These are phyloP conservation scores for Exocentrus adspersus DNA, from an alignment of 2,888 invertebrate species.

Conservation along the genomic window DNA sequence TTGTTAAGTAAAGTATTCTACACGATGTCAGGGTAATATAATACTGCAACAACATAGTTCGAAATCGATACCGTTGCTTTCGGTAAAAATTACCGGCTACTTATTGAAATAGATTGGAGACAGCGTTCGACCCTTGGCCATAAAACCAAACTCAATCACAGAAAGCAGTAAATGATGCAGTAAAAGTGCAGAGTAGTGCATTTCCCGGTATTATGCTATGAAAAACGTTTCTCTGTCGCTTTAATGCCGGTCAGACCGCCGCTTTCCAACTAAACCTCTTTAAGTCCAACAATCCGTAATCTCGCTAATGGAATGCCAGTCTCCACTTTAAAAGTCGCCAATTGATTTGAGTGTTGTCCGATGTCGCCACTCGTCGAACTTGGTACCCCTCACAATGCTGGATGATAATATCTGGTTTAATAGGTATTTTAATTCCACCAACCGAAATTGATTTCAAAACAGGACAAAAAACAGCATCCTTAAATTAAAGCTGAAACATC, in stretches of 20 bases:
- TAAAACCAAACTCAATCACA: constrained; percentile 23
- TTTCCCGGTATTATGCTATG: constrained; percentile 21
- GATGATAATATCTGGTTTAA: too few species aligned
- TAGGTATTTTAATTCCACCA: too few species aligned
- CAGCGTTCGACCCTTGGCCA: constrained; percentile 14
- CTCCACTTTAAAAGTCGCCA: constrained; percentile 55
- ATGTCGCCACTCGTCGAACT: constrained; percentile 43
- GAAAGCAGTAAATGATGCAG: constrained; percentile 27
- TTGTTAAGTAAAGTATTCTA: too few species aligned
- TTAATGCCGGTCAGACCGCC: constrained; percentile 28
- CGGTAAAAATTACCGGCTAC: constrained; percentile 25
- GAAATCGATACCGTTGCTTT: constrained; percentile 1
- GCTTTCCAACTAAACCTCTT: constrained; percentile 36
- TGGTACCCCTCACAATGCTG: too few species aligned
- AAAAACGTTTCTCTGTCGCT: constrained; percentile 29
- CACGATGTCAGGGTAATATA: too few species aligned
- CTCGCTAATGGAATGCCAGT: constrained; percentile 56
- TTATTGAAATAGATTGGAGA: constrained; percentile 34
- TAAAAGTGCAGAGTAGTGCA: constrained; percentile 27
- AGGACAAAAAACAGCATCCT: too few species aligned
- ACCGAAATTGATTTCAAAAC: too few species aligned
- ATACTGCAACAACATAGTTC: too few species aligned
- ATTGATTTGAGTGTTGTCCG: constrained; percentile 56
- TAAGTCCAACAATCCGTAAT: constrained; percentile 50
- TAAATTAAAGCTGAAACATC: too few species aligned